Percentiles rank a stretch among this genome's conserved stretches.
Conservation (phyloP, 1,140 invertebrate species). For the Diorhabda sublineata region DNA sequence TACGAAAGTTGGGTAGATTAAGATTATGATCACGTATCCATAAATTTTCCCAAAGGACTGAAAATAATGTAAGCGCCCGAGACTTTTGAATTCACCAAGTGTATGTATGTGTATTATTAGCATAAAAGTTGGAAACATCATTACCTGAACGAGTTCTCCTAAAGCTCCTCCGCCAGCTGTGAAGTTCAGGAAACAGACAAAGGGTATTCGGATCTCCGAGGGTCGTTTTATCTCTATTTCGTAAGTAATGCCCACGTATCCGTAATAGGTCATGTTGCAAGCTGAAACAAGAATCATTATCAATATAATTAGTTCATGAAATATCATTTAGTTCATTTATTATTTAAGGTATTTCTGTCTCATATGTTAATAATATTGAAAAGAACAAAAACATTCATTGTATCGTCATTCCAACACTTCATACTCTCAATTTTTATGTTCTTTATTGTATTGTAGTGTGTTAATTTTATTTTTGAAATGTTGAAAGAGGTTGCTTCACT, state of each 20-base stretch:
- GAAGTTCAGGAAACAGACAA: constrained; percentile 75
- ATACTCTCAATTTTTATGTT: too few relatives aligned
- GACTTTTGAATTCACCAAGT: neutral
- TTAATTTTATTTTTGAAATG: too few relatives aligned
- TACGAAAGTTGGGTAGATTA: neutral
- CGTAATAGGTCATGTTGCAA: constrained; percentile 79
- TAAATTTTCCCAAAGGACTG: constrained; percentile 2
- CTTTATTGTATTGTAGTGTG: too few relatives aligned
- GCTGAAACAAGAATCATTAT: constrained; percentile 53
- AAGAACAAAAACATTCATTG: too few relatives aligned
- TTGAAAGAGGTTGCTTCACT: too few relatives aligned
- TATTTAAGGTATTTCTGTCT: too few relatives aligned
- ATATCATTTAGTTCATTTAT: too few relatives aligned
- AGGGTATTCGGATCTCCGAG: constrained; percentile 67
- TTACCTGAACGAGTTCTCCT: constrained; percentile 75
- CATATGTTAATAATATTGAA: too few relatives aligned
- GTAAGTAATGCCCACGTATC: constrained; percentile 73
- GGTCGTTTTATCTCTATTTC: constrained; percentile 70
- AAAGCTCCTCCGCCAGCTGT: constrained; percentile 66
- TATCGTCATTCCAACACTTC: too few relatives aligned
- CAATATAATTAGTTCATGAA: neutral
- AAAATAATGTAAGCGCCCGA: neutral
- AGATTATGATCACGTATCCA: constrained; percentile 2
- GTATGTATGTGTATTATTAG: constrained; percentile 1
- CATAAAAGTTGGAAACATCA: constrained; percentile 2